phyloP scores from a whole-genome alignment of 1,140 invertebrate species.

The Augochlora pura region DNA sequence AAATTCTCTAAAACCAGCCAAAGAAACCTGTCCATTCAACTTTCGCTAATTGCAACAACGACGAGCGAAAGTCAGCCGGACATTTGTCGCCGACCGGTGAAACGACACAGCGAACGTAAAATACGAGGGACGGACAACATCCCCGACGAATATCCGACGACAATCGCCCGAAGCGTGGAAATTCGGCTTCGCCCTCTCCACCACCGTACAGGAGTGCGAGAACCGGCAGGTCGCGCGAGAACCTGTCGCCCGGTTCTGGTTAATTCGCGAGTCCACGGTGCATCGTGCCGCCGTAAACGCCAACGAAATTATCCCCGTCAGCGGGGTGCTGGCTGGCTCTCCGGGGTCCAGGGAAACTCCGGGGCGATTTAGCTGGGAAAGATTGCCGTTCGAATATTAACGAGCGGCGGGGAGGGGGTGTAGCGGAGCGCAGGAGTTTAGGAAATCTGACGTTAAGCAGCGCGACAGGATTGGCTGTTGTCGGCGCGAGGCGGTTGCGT shows the following conservation, averaged over 20 bases:
- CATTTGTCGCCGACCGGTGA: too few species aligned
- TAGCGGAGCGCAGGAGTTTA: constrained; percentile 55
- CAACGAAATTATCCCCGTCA: constrained; percentile 15
- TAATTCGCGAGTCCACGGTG: not conserved
- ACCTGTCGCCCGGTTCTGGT: not conserved
- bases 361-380: constrained; percentile 15
- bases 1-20: too few species aligned
- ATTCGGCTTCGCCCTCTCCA: not conserved
- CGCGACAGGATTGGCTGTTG: constrained; percentile 12
- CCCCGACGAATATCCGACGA: too few species aligned
- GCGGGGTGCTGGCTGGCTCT: too few species aligned
- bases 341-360: constrained; percentile 8
- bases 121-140: too few species aligned
- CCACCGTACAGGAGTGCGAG: not conserved
- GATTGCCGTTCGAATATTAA: constrained; percentile 60
- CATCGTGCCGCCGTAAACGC: not conserved
- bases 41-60: too few species aligned
- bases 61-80: too few species aligned
- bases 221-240: not conserved
- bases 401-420: constrained; percentile 23
- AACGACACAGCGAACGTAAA: too few species aligned
- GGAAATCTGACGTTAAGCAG: constrained; percentile 60
- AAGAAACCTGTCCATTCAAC: too few species aligned
- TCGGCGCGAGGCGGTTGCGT: constrained; percentile 50
- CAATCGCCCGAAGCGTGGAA: too few species aligned